Percentiles rank a stretch among this genome's conserved stretches.
Conservation (phyloP, 2,113 vertebrate genomes). For the Onychostoma macrolepis region DNA sequence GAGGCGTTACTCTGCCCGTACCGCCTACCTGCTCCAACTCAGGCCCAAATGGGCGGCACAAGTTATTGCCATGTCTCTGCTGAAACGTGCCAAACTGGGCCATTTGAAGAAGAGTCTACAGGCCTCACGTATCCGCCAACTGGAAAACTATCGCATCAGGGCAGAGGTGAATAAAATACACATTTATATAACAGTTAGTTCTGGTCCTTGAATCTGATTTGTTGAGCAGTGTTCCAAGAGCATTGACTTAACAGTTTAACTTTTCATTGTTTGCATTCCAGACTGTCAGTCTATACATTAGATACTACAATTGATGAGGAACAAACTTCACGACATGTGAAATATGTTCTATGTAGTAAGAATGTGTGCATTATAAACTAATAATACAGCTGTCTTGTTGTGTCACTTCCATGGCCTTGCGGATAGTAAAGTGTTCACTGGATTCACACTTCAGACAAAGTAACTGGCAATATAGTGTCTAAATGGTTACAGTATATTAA, state of each 20-base stretch:
- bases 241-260: not conserved
- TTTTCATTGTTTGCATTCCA: not conserved
- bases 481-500: not conserved
- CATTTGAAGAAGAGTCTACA: constrained; percentile 73
- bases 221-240: not conserved
- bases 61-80: constrained; percentile 79
- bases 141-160: constrained; percentile 84
- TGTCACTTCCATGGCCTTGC: not conserved
- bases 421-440: not conserved
- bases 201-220: not conserved
- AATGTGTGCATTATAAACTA: not conserved
- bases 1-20: constrained; percentile 70
- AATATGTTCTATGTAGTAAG: not conserved
- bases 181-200: not conserved
- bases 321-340: not conserved
- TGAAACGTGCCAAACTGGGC: constrained; percentile 67
- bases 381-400: not conserved
- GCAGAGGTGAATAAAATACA: constrained; percentile 79
- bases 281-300: not conserved
- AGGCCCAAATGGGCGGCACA: constrained; percentile 79
- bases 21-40: constrained; percentile 63
- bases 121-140: constrained; percentile 79
- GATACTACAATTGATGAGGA: not conserved
- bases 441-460: not conserved
- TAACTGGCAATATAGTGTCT: not conserved